These are phyloP conservation scores for Virgularia gustaviana DNA, from an alignment of 92 coral and sea anemone genomes.

Conservation along the genomic window DNA sequence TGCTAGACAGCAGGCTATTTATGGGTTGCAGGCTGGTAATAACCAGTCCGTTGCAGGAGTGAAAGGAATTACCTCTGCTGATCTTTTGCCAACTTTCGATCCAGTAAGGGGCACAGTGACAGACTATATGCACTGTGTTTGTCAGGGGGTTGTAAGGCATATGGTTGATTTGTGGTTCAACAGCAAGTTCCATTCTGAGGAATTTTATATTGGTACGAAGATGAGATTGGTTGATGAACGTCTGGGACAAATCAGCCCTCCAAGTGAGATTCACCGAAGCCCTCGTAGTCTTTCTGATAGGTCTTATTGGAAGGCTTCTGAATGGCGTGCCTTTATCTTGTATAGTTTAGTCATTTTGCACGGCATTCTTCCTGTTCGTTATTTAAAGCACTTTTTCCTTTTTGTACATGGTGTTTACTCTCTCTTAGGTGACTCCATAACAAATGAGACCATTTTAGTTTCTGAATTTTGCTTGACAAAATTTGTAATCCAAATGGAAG, in stretches of 20 bases:
- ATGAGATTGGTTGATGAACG: conserved; percentile 6
- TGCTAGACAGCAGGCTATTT: conserved; percentile 11
- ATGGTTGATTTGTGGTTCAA: conserved; percentile 14
- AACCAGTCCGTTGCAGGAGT: conserved; percentile 8
- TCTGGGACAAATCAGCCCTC: not conserved
- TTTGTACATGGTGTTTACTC: too few species aligned
- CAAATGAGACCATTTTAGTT: too few species aligned
- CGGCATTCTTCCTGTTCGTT: too few species aligned
- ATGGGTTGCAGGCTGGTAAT: conserved; percentile 3
- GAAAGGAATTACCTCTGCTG: conserved; percentile 11
- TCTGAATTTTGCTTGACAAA: too few species aligned
- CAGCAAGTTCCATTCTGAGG: conserved; percentile 1
- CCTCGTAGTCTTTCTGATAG: conserved; percentile 4
- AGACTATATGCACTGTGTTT: conserved; percentile 24
- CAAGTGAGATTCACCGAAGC: conserved; percentile 2
- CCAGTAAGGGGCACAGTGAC: conserved; percentile 6
- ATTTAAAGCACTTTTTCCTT: too few species aligned
- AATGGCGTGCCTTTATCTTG: not conserved
- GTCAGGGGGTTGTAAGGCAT: conserved; percentile 10
- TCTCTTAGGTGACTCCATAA: too few species aligned
- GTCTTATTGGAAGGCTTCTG: not conserved
- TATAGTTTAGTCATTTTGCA: too few species aligned
- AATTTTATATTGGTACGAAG: conserved; percentile 4
- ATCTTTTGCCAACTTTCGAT: conserved; percentile 4
- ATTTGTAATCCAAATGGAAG: too few species aligned